These are phyloP conservation scores for Lacerta agilis DNA, from an alignment of 2,797 vertebrate species.

Conservation along the genomic window DNA sequence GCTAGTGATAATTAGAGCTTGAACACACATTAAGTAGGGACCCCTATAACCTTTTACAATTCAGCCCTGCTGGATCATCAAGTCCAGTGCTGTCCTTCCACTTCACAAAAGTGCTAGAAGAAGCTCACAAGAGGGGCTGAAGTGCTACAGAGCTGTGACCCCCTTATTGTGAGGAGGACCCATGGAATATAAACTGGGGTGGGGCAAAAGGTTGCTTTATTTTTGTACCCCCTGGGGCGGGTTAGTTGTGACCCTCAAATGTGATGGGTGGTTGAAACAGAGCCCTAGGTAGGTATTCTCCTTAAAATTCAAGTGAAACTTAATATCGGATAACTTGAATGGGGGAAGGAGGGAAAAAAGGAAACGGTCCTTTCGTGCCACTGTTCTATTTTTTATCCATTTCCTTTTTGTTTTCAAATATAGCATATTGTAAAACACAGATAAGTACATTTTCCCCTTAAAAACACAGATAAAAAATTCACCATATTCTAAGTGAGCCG, in stretches of 20 bases:
- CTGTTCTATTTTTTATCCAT: conserved; percentile 15
- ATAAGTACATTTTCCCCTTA: conserved; percentile 47
- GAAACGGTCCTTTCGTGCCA: background rate
- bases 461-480: conserved; percentile 67
- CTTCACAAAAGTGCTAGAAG: too few relatives aligned
- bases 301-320: conserved; percentile 19
- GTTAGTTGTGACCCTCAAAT: background rate
- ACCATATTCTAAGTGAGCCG: conserved; percentile 60
- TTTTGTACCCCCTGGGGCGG: background rate
- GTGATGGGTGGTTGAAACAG: background rate
- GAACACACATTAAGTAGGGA: too few relatives aligned
- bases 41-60: too few relatives aligned
- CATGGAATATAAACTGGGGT: background rate
- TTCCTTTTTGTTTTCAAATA: conserved; percentile 42
- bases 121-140: too few relatives aligned
- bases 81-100: too few relatives aligned
- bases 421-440: conserved; percentile 27
- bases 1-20: too few relatives aligned
- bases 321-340: background rate
- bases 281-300: background rate
- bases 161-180: background rate
- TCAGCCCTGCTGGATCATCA: too few relatives aligned
- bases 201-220: background rate
- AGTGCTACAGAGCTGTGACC: too few relatives aligned
- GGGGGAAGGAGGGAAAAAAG: background rate